Percentiles rank a stretch among this genome's conserved stretches.
Conservation (phyloP, 2,888 invertebrate species). For the Podotricha telesiphe region DNA sequence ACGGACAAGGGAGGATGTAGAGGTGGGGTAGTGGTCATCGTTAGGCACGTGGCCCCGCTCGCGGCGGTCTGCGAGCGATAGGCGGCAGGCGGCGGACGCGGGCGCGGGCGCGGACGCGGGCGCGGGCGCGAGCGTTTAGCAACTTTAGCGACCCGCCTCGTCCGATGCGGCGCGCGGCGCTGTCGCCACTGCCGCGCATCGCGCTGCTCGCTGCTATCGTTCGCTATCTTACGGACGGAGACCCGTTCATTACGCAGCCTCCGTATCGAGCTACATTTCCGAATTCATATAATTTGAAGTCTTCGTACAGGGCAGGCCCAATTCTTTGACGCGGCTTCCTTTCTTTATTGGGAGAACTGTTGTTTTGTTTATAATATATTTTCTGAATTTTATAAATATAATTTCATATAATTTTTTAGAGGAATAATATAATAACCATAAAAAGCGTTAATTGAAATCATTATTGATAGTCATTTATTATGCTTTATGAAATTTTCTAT, state of each 20-base stretch:
- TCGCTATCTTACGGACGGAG: conserved; percentile 58
- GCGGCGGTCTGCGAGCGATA: conserved; percentile 39
- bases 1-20: conserved; percentile 54
- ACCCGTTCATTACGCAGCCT: conserved; percentile 77
- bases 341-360: neutral
- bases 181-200: conserved; percentile 62
- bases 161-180: conserved; percentile 55
- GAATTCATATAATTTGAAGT: conserved; percentile 49
- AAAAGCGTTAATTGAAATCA: no score
- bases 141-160: conserved; percentile 52
- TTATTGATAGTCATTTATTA: no score
- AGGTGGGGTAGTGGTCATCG: conserved; percentile 66
- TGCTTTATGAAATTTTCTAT: no score
- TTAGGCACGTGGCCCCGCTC: conserved; percentile 59
- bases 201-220: conserved; percentile 48
- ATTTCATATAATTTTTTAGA: no score
- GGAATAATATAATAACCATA: no score
- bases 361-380: neutral
- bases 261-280: conserved; percentile 79
- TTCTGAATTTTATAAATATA: neutral
- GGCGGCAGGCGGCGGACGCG: conserved; percentile 50
- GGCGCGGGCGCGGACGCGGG: conserved; percentile 52
- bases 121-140: conserved; percentile 55
- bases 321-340: conserved; percentile 66
- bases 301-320: conserved; percentile 74